Conservation (phyloP, 2,888 invertebrate genomes). For the Sabatieria punctata region DNA sequence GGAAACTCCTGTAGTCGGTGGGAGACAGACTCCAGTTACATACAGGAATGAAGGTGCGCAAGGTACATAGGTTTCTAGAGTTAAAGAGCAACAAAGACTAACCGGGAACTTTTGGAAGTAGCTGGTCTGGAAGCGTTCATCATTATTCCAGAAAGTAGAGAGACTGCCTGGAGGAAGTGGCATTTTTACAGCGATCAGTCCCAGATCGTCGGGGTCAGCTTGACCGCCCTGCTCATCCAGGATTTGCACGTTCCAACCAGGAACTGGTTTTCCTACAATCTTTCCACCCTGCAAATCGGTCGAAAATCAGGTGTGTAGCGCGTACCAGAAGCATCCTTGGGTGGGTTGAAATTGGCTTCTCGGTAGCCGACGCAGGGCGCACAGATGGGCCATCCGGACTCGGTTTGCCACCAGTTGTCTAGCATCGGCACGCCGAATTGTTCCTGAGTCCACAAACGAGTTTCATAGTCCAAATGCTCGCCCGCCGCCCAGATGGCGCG, state of each 20-base stretch:
- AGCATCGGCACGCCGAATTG: conserved; percentile 53
- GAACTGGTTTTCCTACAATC: conserved; percentile 65
- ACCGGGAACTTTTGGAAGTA: conserved; percentile 70
- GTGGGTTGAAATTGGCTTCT: conserved; percentile 48
- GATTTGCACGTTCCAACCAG: conserved; percentile 56
- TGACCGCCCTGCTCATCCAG: conserved; percentile 50
- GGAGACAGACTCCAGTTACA: no score
- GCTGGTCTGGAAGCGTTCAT: conserved; percentile 56
- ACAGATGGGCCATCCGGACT: conserved; percentile 75
- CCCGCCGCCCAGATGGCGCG: conserved; percentile 58
- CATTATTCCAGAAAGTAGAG: conserved; percentile 60
- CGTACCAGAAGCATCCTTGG: conserved; percentile 35
- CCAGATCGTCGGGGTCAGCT: conserved; percentile 54
- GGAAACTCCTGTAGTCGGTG: neutral
- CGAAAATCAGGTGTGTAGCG: neutral
- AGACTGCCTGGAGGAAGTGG: conserved; percentile 78
- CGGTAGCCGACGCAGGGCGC: conserved; percentile 62
- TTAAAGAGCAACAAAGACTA: conserved; percentile 33
- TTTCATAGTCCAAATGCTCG: conserved; percentile 80
- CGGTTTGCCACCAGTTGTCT: conserved; percentile 96
- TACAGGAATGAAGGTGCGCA: no score
- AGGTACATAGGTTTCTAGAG: neutral
- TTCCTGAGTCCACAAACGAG: conserved; percentile 56
- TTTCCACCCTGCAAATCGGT: conserved; percentile 29
- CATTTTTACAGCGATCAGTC: conserved; percentile 52